These are phyloP conservation scores for Chromobotia macracanthus DNA, from an alignment of 2,797 vertebrate species.

Conservation along the genomic window DNA sequence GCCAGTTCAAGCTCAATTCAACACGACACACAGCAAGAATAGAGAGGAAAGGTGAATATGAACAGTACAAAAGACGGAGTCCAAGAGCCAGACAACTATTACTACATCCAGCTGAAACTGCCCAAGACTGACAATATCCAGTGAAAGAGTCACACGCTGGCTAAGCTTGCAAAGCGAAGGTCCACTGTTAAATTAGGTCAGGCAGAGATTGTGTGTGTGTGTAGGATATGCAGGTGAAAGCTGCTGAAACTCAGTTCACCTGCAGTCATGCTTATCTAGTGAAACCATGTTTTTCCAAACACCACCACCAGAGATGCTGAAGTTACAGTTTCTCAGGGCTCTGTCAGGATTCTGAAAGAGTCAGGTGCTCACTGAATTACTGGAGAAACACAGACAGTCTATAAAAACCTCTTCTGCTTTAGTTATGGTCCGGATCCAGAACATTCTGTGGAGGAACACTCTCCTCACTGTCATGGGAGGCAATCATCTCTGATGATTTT, in stretches of 20 bases:
- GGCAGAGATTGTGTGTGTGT: neutral
- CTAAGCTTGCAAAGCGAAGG: conserved; percentile 48
- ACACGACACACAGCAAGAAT: neutral
- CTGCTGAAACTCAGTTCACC: conserved; percentile 33
- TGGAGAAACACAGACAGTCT: neutral
- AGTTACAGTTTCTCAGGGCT: conserved; percentile 34
- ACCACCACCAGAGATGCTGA: conserved; percentile 33
- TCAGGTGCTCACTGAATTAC: conserved; percentile 30
- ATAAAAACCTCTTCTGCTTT: conserved; percentile 7
- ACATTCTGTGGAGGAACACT: conserved; percentile 39
- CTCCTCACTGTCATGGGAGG: conserved; percentile 2
- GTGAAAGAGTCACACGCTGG: conserved; percentile 40
- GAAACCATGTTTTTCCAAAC: conserved; percentile 23
- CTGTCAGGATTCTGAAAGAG: conserved; percentile 41
- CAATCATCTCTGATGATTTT: neutral
- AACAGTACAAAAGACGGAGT: neutral
- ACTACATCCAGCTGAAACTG: conserved; percentile 33
- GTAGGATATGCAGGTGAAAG: neutral
- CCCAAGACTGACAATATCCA: conserved; percentile 46
- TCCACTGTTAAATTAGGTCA: conserved; percentile 55
- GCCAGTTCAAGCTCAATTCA: neutral
- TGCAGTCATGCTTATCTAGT: conserved; percentile 23
- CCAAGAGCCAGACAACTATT: neutral
- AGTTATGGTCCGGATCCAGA: neutral
- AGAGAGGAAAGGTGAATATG: neutral